These are phyloP conservation scores for Dasysyrphus tricinctus DNA, from an alignment of 2,888 invertebrate species.

Conservation along the genomic window DNA sequence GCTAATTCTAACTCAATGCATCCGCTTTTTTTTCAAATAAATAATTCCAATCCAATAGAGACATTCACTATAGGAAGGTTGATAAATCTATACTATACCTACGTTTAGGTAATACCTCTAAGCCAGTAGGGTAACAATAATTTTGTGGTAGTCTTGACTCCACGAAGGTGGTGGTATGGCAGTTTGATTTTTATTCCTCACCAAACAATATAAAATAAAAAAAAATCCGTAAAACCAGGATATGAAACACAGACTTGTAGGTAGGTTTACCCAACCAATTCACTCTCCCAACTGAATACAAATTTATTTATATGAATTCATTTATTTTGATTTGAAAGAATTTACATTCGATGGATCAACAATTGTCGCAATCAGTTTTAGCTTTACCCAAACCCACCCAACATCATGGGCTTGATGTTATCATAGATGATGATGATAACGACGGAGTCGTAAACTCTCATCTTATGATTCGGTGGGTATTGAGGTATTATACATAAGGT, in stretches of 20 bases:
- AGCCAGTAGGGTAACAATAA: not conserved
- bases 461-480: not conserved
- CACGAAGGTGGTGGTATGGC: not conserved
- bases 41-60: slow-evolving; percentile 62
- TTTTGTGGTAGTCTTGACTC: slow-evolving; percentile 1
- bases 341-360: slow-evolving; percentile 66
- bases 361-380: slow-evolving; percentile 65
- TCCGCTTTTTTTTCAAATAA: slow-evolving; percentile 50
- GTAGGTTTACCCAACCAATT: not conserved
- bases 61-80: not conserved
- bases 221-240: slow-evolving; percentile 36
- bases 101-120: not conserved
- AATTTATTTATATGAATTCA: slow-evolving; percentile 64
- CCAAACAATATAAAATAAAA: not conserved
- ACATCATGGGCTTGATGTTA: slow-evolving; percentile 25
- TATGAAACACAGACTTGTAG: slow-evolving; percentile 20
- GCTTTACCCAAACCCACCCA: not conserved
- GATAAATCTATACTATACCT: not conserved
- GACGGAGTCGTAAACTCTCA: slow-evolving; percentile 37
- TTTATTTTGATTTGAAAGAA: slow-evolving; percentile 56
- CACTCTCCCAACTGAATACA: slow-evolving; percentile 50
- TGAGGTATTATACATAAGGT: not conserved
- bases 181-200: not conserved
- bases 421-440: not conserved
- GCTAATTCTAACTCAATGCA: slow-evolving; percentile 64